phyloP scores from a whole-genome alignment of 2,888 invertebrate species.

The Tribolium freemani region DNA sequence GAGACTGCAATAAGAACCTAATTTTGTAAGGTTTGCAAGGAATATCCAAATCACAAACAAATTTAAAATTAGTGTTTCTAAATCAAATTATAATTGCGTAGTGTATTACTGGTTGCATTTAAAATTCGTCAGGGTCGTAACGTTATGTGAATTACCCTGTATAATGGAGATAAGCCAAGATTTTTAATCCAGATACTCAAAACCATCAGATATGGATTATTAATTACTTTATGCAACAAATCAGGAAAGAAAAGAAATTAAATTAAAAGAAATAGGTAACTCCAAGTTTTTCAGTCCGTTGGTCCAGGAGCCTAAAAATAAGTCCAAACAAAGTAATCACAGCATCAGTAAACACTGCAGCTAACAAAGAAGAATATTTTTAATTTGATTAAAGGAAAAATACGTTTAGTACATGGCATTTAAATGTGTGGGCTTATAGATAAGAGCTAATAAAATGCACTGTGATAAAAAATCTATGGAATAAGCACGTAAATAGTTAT shows the following conservation, averaged over 20 bases:
- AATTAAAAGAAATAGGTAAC: background rate
- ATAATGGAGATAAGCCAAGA: background rate
- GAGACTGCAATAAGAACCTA: no score
- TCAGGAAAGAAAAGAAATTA: background rate
- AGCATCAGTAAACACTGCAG: background rate
- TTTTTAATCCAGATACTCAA: background rate
- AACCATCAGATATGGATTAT: background rate
- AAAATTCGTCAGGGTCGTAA: no score
- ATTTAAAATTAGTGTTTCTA: no score
- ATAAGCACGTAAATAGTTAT: conserved; percentile 8
- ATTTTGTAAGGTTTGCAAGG: no score
- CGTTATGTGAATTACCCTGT: no score
- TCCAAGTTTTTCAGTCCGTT: background rate
- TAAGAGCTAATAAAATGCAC: conserved; percentile 19
- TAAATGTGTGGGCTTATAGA: conserved; percentile 11
- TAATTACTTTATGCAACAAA: background rate
- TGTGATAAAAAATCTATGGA: conserved; percentile 8
- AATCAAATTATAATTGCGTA: no score
- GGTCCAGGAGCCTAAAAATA: background rate
- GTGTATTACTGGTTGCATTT: no score
- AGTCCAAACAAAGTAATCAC: background rate
- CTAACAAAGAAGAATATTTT: no score
- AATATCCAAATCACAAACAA: no score
- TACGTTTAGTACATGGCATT: background rate
- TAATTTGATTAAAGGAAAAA: no score